Evolutionary conservation across 2,888 invertebrate genomes (phyloP).

Genomic region (Gnatocerus cornutus): DNA sequence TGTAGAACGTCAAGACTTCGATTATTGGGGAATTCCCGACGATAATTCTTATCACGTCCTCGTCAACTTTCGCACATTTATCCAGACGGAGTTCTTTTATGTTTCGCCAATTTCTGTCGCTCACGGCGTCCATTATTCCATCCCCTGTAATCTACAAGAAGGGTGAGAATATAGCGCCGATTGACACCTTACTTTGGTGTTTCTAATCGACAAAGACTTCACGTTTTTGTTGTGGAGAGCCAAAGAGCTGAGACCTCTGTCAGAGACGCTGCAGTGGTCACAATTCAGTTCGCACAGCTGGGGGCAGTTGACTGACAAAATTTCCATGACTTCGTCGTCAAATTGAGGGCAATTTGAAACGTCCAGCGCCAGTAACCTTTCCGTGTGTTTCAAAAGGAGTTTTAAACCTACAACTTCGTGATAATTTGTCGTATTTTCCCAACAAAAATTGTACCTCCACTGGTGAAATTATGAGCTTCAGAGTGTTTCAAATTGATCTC

Average conservation of each 20-base stretch:
- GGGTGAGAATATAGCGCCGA: background rate
- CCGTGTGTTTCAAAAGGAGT: slow-evolving; percentile 59
- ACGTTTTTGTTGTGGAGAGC: slow-evolving; percentile 59
- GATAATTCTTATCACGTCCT: slow-evolving; percentile 62
- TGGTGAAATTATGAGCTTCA: slow-evolving; percentile 55
- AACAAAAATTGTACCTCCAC: slow-evolving; percentile 53
- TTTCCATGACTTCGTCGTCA: slow-evolving; percentile 73
- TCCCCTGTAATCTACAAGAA: slow-evolving; percentile 62
- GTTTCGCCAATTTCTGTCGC: slow-evolving; percentile 59
- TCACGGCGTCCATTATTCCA: slow-evolving; percentile 62
- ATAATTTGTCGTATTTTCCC: slow-evolving; percentile 28
- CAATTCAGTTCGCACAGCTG: slow-evolving; percentile 72
- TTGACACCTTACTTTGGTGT: slow-evolving; percentile 64
- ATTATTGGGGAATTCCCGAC: slow-evolving; percentile 63
- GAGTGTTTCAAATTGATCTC: slow-evolving; percentile 61
- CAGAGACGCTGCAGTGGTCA: slow-evolving; percentile 68
- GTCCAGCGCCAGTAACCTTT: slow-evolving; percentile 60
- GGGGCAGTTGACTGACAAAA: slow-evolving; percentile 71
- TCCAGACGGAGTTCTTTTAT: slow-evolving; percentile 65
- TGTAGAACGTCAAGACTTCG: slow-evolving; percentile 63
- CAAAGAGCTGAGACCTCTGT: slow-evolving; percentile 62
- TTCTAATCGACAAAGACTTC: slow-evolving; percentile 64
- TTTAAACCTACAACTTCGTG: slow-evolving; percentile 60
- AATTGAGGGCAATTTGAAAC: slow-evolving; percentile 68
- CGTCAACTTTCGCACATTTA: slow-evolving; percentile 62